Evolutionary conservation across 2,888 invertebrate species (phyloP), one percentile per base, ranked within the genome.

Genomic region (Sphecodes monilicornis): DNA sequence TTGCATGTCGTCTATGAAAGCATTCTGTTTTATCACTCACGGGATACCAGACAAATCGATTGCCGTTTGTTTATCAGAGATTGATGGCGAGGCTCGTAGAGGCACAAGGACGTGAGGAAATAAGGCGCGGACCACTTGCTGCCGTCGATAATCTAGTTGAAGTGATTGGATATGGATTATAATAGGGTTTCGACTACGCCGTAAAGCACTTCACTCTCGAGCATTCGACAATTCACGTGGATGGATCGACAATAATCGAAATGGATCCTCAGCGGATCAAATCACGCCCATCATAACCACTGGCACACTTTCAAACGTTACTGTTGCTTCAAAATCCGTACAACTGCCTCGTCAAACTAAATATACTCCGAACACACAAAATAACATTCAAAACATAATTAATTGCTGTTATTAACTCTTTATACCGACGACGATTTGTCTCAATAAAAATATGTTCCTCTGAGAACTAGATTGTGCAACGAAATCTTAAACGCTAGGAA

Each of bases 141-240:
- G 91, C 87, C 89, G 89, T 86, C 89, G 89, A 89, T 92, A 93
- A 93, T 92, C 91, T 91, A 88, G 89, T 90, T 88, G 89, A 93
- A 93, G 92, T 93, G 93, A 93, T 93, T 93, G 93, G 91, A 91
- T 91, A 90, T 90, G 90, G 90, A 91, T 91, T 91, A 91, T 91
- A 89, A 91, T 91, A 90, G 91, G 82, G 87, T 87, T 90, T 87
- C 86, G 88, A 89, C 88, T 90, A 88, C 86, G 86, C 86, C 84
- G 78, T 86, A 75, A 86, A 86, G 66, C 81, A 46, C 79, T 87
- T 77, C 70, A 39, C 32, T n/a, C 66, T 41, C 75, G 66, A 68
- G 77, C 57, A 46, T 54, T 50, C 64, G 54, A 75, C 54, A 73
- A 66, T 36, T 50, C 41, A 36, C 43, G 41, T 39, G 54, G 29